Conservation (phyloP, 2,797 vertebrate genomes). For the Fistularia tabacaria region DNA sequence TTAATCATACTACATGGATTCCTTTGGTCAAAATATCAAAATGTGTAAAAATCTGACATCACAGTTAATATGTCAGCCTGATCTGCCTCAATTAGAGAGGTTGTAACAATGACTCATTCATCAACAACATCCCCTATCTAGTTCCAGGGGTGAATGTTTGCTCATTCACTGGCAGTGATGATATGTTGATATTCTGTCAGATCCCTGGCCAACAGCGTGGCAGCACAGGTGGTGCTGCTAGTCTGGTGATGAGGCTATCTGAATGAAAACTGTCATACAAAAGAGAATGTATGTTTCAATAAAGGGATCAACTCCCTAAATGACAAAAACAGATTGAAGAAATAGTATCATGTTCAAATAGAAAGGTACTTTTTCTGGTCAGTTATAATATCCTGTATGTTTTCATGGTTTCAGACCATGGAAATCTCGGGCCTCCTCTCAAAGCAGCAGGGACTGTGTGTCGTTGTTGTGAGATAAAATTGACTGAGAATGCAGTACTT, state of each 20-base stretch:
- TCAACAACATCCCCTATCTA: conserved; percentile 60
- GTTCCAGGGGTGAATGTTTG: conserved; percentile 61
- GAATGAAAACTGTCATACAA: conserved; percentile 40
- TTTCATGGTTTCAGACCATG: conserved; percentile 20
- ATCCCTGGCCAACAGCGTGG: conserved; percentile 56
- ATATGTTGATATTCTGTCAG: conserved; percentile 59
- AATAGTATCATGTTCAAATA: background rate
- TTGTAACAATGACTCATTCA: conserved; percentile 61
- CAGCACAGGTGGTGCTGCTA: conserved; percentile 54
- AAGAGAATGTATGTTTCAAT: conserved; percentile 44
- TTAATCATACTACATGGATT: too few relatives aligned
- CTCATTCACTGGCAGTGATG: conserved; percentile 52
- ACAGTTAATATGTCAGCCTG: conserved; percentile 47
- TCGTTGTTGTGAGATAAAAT: conserved; percentile 55
- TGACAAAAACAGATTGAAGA: conserved; percentile 21
- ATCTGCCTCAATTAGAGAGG: conserved; percentile 60
- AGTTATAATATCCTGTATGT: background rate
- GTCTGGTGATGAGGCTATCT: conserved; percentile 40
- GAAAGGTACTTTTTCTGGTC: conserved; percentile 17
- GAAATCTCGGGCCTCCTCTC: conserved; percentile 26
- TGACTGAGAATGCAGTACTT: conserved; percentile 53
- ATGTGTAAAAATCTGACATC: conserved; percentile 14
- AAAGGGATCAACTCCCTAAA: background rate
- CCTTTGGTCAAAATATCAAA: too few relatives aligned
- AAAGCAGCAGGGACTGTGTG: conserved; percentile 29